Evolutionary conservation across 92 coral and sea anemone genomes (phyloP), one percentile per base, ranked within the genome.

Genomic region (Phymanthus crucifer): DNA sequence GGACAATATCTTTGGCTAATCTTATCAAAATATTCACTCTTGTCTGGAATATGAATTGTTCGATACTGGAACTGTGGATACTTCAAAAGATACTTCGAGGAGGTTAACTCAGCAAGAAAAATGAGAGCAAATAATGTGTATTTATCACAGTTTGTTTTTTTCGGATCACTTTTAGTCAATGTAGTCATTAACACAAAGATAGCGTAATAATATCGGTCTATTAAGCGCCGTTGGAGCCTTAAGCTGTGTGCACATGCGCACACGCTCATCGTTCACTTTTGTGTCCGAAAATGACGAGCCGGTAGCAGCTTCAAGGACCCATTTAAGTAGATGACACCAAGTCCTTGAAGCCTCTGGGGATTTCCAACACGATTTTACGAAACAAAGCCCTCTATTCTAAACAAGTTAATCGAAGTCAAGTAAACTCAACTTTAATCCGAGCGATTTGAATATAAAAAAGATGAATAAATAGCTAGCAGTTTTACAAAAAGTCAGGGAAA

Each of bases 291-390:
- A 70, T 34, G 75, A 77, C 33, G 47, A 13, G 68, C 36, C 64
- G 50, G 82, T 26, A 78, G 43, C 46, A 68, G 23, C 2, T 27
- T 66, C 24, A 43, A 67, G 83, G 35, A 54, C 66, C 75, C 33
- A 79, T 79, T 79, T 69, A 67, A 10, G 6, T 64, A 77, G 38
- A 61, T 38, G 72, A 58, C 40, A 77, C 57, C 23, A 77, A 77
- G 52, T 64, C 72, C 80, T 77, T 77, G 70, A 77, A 47, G 40
- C 46, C 72, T 77, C 68, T 48, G 81, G 72, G 81, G 81, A 77
- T 77, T 77, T 77, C 81, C 81, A 77, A 77, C 81, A 31, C 72
- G 81, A 77, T 77, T 77, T 77, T 40, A 64, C 69, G 37, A 77
- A 34, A 77, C 73, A 77, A 64, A 77, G 81, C 31, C 46, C 37